Evolutionary conservation across 2,797 vertebrate species (phyloP).

Genomic region (Acipenser ruthenus): DNA sequence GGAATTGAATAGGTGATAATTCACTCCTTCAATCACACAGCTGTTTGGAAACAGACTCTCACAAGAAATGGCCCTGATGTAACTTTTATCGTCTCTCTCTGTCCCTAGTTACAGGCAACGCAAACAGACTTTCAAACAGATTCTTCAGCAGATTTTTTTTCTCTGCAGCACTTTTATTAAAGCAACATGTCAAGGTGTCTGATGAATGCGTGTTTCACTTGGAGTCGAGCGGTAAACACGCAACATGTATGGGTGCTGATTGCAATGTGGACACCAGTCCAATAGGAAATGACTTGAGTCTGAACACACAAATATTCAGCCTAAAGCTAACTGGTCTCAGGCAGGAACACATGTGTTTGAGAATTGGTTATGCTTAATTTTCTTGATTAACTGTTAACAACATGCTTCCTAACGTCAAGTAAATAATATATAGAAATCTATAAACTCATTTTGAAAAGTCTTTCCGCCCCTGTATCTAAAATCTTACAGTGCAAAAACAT

Average conservation of each 20-base stretch:
- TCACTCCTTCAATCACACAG: constrained; percentile 28
- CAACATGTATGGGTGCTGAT: constrained; percentile 39
- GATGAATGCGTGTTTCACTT: constrained; percentile 36
- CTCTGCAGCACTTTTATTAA: constrained; percentile 21
- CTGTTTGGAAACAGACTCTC: constrained; percentile 20
- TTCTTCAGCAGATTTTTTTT: constrained; percentile 21
- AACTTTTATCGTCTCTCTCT: background rate
- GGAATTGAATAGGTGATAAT: constrained; percentile 46
- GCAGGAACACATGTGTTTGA: no score
- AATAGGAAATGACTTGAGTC: no score
- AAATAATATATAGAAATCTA: no score
- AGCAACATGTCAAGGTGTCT: constrained; percentile 19
- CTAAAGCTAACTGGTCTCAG: no score
- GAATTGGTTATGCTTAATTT: no score
- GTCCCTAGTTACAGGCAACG: background rate
- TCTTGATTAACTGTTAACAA: no score
- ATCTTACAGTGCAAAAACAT: no score
- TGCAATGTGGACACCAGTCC: background rate
- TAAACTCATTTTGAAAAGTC: no score
- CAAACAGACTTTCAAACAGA: constrained; percentile 9
- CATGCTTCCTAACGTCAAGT: no score
- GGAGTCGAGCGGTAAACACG: constrained; percentile 38
- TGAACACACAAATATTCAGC: no score
- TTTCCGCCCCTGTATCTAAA: no score
- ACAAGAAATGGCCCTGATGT: constrained; percentile 18